Evolutionary conservation across 2,113 vertebrate species (phyloP).

Genomic region (Lophura nycthemera): DNA sequence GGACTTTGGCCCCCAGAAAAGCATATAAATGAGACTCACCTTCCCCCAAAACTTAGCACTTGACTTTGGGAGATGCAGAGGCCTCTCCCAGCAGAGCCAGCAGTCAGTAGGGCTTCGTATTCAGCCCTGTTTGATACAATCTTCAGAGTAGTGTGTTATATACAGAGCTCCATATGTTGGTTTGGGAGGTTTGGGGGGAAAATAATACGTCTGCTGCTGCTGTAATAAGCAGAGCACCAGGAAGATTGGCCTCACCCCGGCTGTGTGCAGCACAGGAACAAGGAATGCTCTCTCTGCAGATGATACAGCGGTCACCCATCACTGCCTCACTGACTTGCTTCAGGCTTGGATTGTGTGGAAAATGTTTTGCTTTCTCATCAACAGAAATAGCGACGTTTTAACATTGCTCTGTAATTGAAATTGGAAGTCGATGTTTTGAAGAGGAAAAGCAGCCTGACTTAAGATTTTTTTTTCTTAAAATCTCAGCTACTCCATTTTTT

Average conservation of each 20-base stretch:
- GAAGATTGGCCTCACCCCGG: background rate
- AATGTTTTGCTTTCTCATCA: background rate
- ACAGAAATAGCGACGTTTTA: background rate
- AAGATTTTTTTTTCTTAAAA: background rate
- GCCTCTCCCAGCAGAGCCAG: background rate
- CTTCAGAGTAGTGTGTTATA: background rate
- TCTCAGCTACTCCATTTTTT: background rate
- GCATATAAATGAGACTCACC: background rate
- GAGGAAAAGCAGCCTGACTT: background rate
- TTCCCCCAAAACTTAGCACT: background rate
- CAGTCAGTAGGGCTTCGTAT: background rate
- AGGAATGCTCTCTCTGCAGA: background rate
- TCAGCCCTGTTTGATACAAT: background rate
- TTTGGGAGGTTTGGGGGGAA: background rate
- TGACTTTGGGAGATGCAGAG: background rate
- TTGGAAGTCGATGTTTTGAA: background rate
- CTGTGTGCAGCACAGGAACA: background rate
- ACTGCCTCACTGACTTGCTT: background rate
- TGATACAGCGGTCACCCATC: fast-evolving
- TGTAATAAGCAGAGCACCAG: background rate
- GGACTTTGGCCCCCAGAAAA: background rate
- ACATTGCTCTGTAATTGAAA: background rate
- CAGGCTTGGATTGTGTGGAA: background rate
- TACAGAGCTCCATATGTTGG: background rate
- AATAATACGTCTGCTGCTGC: background rate